Evolutionary conservation across 2,888 invertebrate genomes (phyloP), one percentile per base, ranked within the genome.

Genomic region (Campoplex nolae): DNA sequence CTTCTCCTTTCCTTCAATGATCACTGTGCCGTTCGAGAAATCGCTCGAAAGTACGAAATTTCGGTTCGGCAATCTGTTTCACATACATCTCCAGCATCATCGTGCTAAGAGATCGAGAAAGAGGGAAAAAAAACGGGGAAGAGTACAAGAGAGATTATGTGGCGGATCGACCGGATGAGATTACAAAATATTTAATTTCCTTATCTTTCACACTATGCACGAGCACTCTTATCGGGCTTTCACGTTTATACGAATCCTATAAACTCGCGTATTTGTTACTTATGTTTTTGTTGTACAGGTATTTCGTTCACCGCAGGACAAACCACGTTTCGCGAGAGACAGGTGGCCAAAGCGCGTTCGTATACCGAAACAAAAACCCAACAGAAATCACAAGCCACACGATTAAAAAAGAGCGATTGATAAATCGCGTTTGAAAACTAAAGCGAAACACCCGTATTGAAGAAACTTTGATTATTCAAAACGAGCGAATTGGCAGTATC

Each of bases 1-100:
- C n/a, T 13, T 38, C n/a, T 35, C 18, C 3, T 42, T 38, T 51
- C 70, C 51, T 74, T 87, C 62, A 84, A 78, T 87, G 65, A 56
- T 77, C 58, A 70, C 84, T 82, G 82, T 76, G 87, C 51, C 87
- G 87, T 65, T 84, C 82, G 84, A 82, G 84, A 51, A 84, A 76
- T 75, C 70, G 67, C 65, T 65, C 82, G 79, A 75, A 79, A 23
- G 84, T 62, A 68, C 87, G 78, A 82, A 82, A 79, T 82, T 84
- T 84, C 79, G 79, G 68, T 82, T 75, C 75, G 68, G 2, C 82
- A 32, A 87, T 32, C 23, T 75, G 70, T 35, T 79, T 83, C n/a
- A 62, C 75, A 38, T 48, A 79, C 70, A 79, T 45, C 77, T 62
- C 74, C 23, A 84, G 71, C 80, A 84, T 79, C 87, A 79, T 87